Conservation (phyloP, 2,888 invertebrate species). For the Oxycera nigricornis region DNA sequence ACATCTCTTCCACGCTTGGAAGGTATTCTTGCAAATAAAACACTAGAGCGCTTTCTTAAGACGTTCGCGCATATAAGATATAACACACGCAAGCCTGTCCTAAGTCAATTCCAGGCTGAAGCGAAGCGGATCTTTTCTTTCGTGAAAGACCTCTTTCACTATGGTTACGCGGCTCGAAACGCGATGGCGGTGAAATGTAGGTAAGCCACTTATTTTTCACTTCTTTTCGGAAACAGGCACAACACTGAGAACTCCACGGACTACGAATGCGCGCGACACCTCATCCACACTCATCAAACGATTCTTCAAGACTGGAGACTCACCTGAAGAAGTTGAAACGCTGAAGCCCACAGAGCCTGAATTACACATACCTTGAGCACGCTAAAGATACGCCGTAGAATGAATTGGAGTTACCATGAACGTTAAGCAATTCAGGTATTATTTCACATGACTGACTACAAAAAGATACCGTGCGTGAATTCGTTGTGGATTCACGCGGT, state of each 20-base stretch:
- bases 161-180: conserved; percentile 13
- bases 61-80: conserved; percentile 35
- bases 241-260: conserved; percentile 27
- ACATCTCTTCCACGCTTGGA: conserved; percentile 14
- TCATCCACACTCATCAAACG: conserved; percentile 20
- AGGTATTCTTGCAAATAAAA: too few species aligned
- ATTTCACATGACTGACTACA: too few species aligned
- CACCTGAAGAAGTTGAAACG: neutral
- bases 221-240: neutral
- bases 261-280: conserved; percentile 21
- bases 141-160: conserved; percentile 40
- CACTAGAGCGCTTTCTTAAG: conserved; percentile 23
- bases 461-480: too few species aligned
- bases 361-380: conserved; percentile 26
- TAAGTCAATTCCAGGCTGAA: conserved; percentile 8
- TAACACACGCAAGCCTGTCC: neutral
- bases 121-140: conserved; percentile 42
- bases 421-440: too few species aligned
- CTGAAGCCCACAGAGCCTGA: conserved; percentile 1
- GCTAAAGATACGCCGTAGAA: neutral
- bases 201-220: conserved; percentile 30
- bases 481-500: too few species aligned
- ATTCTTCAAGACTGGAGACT: neutral
- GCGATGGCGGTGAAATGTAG: conserved; percentile 27
- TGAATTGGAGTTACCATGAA: neutral